These are phyloP conservation scores for Ophion ellenae DNA, from an alignment of 2,888 invertebrate genomes.

Conservation along the genomic window DNA sequence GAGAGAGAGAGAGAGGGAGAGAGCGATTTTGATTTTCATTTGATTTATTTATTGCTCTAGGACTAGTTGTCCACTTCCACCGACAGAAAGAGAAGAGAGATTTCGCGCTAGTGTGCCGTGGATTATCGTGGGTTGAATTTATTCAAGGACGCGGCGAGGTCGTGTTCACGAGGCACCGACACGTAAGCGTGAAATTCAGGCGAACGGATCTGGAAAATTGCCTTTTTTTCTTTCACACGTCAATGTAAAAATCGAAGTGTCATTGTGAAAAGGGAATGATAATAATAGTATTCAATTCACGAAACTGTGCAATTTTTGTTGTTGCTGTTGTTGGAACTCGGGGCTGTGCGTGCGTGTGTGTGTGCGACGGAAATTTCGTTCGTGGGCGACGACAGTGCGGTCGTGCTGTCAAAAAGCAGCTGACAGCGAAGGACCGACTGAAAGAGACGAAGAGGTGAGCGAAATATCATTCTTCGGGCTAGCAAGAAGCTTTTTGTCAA, in stretches of 20 bases:
- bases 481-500: too few relatives aligned
- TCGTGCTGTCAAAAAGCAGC: conserved; percentile 24
- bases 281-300: not conserved
- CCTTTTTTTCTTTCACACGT: not conserved
- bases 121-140: conserved; percentile 25
- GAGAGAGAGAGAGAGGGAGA: not conserved
- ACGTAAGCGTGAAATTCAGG: conserved; percentile 3
- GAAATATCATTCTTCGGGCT: not conserved
- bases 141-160: conserved; percentile 42
- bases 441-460: not conserved
- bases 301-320: conserved; percentile 15
- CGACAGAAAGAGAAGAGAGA: not conserved
- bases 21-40: not conserved
- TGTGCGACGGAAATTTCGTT: conserved; percentile 15
- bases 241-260: not conserved
- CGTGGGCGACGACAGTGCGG: not conserved
- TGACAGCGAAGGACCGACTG: not conserved
- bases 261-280: not conserved
- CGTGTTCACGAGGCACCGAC: not conserved
- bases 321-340: not conserved
- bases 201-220: conserved; percentile 10
- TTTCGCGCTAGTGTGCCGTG: conserved; percentile 6
- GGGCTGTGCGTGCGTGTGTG: not conserved
- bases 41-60: too few relatives aligned
- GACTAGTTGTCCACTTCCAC: too few relatives aligned